These are phyloP conservation scores for Drosophila pectinifera DNA, from an alignment of 1,140 invertebrate genomes.

Conservation along the genomic window DNA sequence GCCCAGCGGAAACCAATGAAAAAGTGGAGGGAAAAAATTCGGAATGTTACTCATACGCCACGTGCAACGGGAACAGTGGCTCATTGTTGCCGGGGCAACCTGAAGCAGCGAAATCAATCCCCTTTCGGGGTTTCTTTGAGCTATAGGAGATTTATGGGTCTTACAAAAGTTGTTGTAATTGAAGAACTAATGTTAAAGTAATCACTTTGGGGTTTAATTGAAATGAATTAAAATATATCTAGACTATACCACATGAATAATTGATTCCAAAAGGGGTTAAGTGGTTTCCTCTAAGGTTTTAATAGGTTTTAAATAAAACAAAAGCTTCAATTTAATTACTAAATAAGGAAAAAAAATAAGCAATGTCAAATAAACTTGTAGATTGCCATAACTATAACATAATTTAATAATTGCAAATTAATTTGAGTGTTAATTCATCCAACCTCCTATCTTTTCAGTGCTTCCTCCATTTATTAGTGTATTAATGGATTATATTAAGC, in stretches of 20 bases:
- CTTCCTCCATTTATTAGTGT: not conserved
- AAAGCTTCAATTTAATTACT: no score
- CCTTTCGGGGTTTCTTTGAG: not conserved
- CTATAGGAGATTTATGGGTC: not conserved
- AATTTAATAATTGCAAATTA: no score
- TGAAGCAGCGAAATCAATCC: not conserved
- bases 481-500: slow-evolving; percentile 10
- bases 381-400: no score
- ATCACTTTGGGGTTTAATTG: not conserved
- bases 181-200: not conserved
- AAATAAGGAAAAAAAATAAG: no score
- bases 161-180: not conserved
- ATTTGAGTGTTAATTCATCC: not conserved
- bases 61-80: slow-evolving; percentile 59
- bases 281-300: no score
- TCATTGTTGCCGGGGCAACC: no score
- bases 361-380: not conserved
- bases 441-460: fast-evolving
- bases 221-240: not conserved
- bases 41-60: slow-evolving; percentile 76
- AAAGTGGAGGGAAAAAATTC: slow-evolving; percentile 45
- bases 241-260: no score
- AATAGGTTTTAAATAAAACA: no score
- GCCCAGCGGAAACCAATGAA: slow-evolving; percentile 42
- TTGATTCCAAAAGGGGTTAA: no score